Evolutionary conservation across 1,140 invertebrate species (phyloP), one percentile per base, ranked within the genome.

Genomic region (Drosophila rufa): DNA sequence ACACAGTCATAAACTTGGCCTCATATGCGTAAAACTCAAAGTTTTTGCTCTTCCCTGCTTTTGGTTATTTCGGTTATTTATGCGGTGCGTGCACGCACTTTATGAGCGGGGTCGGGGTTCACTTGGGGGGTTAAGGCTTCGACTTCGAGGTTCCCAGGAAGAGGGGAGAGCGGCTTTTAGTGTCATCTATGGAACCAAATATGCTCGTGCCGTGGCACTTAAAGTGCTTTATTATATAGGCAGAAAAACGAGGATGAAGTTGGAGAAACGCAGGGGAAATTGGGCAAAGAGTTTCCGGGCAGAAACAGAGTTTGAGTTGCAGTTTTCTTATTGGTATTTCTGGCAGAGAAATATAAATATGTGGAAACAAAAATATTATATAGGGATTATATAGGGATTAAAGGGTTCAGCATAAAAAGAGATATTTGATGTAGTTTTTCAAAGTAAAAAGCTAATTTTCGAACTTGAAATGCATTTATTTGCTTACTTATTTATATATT

Each of bases 21-120:
- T 75, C 78, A 80, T 80, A 80, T 80, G 78, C 78, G 78, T 80
- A 80, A 75, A 80, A 75, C 78, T 69, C 70, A 75, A 75, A 75
- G 71, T 58, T 45, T 45, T 61, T 45, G 59, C 55, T 22, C 56
- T 50, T 27, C 53, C 36, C 19, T 11, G 36, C 19, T 19, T 9
- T 56, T 56, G 36, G 53, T 56, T 56, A 56, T 56, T 56, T 55
- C 43, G 45, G 77, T 74, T 79, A 79, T 79, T 80, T 79, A 79
- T 79, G 77, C 62, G 62, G 33, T 51, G 60, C 60, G 55, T 67
- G 77, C 77, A 80, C 68, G 77, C 58, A 79, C 76, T 55, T 65
- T 75, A 76, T 62, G 73, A 75, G 38, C 53, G 36, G 40, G 53
- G 53, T 56, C 53, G 50, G 27, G 40, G 59, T 33, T 64, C 33